Evolutionary conservation across 2,113 vertebrate species (phyloP).

Genomic region (Caranx ignobilis): DNA sequence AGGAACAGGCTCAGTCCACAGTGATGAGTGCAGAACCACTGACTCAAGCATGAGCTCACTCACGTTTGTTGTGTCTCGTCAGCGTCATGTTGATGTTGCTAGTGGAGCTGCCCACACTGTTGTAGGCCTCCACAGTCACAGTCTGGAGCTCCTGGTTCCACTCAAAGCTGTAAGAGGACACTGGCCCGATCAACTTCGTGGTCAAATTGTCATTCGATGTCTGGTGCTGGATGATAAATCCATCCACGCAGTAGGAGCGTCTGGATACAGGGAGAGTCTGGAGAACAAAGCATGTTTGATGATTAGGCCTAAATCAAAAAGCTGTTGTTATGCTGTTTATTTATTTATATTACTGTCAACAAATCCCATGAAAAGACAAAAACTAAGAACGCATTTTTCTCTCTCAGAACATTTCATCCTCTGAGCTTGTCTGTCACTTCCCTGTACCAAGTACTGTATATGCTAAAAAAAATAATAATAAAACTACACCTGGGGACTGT

Average conservation of each 20-base stretch:
- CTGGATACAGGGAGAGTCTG: slow-evolving; percentile 83
- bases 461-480: too few species aligned
- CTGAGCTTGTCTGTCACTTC: too few species aligned
- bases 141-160: slow-evolving; percentile 85
- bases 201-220: slow-evolving; percentile 70
- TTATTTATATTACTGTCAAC: background rate
- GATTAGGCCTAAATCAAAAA: background rate
- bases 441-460: too few species aligned
- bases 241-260: slow-evolving; percentile 86
- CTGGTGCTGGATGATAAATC: slow-evolving; percentile 83
- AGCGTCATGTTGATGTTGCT: slow-evolving; percentile 91
- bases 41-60: slow-evolving; percentile 44
- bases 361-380: background rate
- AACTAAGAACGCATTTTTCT: too few species aligned
- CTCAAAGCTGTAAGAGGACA: slow-evolving; percentile 85
- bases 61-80: slow-evolving; percentile 83
- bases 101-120: slow-evolving; percentile 88
- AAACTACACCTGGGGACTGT: too few species aligned
- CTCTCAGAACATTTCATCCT: too few species aligned
- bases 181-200: slow-evolving; percentile 73
- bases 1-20: background rate
- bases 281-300: slow-evolving; percentile 17
- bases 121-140: slow-evolving; percentile 88
- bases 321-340: background rate
- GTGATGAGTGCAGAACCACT: background rate